Evolutionary conservation across 2,113 vertebrate species (phyloP).

Genomic region (Synchiropus splendidus): DNA sequence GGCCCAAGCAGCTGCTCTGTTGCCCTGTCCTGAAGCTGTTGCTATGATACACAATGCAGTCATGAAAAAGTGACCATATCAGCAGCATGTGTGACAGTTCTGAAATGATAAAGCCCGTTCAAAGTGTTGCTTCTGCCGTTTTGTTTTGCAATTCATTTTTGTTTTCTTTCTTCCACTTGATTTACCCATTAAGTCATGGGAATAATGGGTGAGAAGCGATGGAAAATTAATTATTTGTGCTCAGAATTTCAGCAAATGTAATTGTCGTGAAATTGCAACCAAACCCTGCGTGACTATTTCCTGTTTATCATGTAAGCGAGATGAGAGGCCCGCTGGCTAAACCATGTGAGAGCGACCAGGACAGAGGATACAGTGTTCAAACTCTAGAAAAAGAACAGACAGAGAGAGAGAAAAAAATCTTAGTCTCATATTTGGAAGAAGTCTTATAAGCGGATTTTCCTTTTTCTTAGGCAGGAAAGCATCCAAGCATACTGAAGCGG

Average conservation of each 20-base stretch:
- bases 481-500: no score
- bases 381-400: slow-evolving; percentile 22
- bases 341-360: slow-evolving; percentile 49
- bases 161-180: no score
- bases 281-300: slow-evolving; percentile 35
- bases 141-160: no score
- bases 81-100: no score
- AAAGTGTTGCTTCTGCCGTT: no score
- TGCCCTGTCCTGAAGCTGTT: slow-evolving; percentile 40
- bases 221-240: neutral
- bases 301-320: slow-evolving; percentile 57
- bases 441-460: slow-evolving; percentile 4
- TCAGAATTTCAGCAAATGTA: slow-evolving; percentile 22
- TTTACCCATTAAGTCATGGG: no score
- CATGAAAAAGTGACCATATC: slow-evolving; percentile 23
- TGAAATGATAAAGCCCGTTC: no score
- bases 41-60: slow-evolving; percentile 47
- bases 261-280: no score
- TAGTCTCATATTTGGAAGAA: slow-evolving; percentile 38
- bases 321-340: slow-evolving; percentile 47
- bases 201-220: neutral
- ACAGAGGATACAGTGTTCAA: slow-evolving; percentile 47
- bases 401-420: slow-evolving; percentile 36
- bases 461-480: no score
- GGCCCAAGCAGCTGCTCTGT: slow-evolving; percentile 35